phyloP scores from a whole-genome alignment of 1,140 invertebrate species.

The Oppia nitens region DNA sequence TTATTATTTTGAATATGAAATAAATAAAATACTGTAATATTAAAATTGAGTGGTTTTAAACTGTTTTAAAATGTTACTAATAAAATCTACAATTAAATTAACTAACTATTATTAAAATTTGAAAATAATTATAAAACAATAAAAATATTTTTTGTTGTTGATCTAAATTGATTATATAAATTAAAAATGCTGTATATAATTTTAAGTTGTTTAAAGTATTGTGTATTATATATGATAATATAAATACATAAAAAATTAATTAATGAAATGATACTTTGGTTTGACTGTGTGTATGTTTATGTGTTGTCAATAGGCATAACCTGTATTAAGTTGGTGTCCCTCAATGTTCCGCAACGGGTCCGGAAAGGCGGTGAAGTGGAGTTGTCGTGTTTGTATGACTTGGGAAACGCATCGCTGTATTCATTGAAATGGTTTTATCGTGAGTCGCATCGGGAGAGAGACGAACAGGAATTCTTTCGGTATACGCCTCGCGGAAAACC shows the following conservation, averaged over 20 bases:
- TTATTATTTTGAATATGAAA: too few relatives aligned
- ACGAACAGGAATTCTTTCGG: conserved; percentile 56
- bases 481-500: conserved; percentile 50
- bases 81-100: too few relatives aligned
- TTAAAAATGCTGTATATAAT: too few relatives aligned
- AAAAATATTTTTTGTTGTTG: too few relatives aligned
- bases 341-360: conserved; percentile 49
- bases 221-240: not conserved
- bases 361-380: conserved; percentile 43
- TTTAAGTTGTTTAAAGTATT: too few relatives aligned
- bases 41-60: too few relatives aligned
- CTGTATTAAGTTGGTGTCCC: conserved; percentile 35
- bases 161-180: too few relatives aligned
- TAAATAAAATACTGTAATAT: too few relatives aligned
- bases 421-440: conserved; percentile 28
- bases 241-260: not conserved
- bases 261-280: not conserved
- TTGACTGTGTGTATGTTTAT: not conserved
- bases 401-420: conserved; percentile 49
- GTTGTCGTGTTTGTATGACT: conserved; percentile 56
- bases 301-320: not conserved
- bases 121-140: too few relatives aligned
- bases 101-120: too few relatives aligned
- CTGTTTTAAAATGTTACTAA: too few relatives aligned
- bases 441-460: conserved; percentile 22